phyloP scores from a whole-genome alignment of 2,113 vertebrate genomes.

The Puffinus mauretanicus region DNA sequence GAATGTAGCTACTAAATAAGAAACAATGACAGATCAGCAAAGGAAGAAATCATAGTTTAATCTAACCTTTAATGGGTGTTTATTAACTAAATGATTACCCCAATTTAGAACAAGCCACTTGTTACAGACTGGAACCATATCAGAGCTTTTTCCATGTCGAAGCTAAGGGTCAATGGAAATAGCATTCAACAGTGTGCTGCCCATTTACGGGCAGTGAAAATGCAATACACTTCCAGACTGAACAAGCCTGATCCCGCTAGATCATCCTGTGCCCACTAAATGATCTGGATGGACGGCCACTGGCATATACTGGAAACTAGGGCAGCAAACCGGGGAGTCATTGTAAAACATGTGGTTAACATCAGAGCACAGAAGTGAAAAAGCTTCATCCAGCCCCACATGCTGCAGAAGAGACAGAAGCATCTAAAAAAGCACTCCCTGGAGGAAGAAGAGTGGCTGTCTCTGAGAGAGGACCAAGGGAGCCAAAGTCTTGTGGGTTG shows the following conservation, averaged over 20 bases:
- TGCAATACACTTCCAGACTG: background rate
- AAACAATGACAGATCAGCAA: background rate
- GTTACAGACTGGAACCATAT: background rate
- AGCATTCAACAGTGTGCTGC: background rate
- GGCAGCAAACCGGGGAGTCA: background rate
- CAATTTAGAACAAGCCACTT: background rate
- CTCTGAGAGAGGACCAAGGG: background rate
- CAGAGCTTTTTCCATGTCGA: background rate
- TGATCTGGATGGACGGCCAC: background rate
- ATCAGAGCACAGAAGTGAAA: background rate
- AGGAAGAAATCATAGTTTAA: conserved; percentile 13
- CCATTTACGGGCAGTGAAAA: background rate
- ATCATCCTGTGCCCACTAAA: background rate
- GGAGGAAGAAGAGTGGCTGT: background rate
- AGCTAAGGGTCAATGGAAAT: background rate
- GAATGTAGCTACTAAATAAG: conserved; percentile 12
- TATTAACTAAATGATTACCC: background rate
- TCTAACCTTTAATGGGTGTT: background rate
- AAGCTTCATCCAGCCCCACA: background rate
- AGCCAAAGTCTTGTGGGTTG: background rate
- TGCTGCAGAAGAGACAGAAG: background rate
- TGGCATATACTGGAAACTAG: background rate
- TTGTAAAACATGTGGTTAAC: background rate
- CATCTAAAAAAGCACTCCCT: background rate
- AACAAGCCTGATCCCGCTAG: background rate